Conservation (phyloP, 2,888 invertebrate species). For the Panzeria rudis region DNA sequence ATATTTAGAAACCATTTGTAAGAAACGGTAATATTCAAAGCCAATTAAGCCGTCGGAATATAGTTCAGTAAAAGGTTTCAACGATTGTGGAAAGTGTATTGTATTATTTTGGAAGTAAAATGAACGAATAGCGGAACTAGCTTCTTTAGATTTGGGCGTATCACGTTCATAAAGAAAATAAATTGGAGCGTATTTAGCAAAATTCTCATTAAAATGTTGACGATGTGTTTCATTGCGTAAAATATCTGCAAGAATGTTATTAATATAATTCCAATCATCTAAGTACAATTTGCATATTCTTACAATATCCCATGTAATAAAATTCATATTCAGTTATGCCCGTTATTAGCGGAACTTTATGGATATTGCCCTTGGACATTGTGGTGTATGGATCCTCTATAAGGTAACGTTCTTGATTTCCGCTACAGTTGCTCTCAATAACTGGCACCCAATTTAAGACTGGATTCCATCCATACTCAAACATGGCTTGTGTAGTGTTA, state of each 20-base stretch:
- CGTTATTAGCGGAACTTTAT: conserved; percentile 87
- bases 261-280: not conserved
- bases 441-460: conserved; percentile 86
- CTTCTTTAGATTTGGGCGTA: conserved; percentile 79
- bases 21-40: conserved; percentile 85
- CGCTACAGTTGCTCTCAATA: conserved; percentile 86
- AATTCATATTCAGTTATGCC: conserved; percentile 88
- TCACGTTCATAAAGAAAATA: conserved; percentile 82
- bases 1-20: conserved; percentile 85
- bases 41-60: conserved; percentile 86
- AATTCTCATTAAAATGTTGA: conserved; percentile 78
- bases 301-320: conserved; percentile 85
- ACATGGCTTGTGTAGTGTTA: conserved; percentile 77
- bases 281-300: conserved; percentile 72
- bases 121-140: conserved; percentile 75
- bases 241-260: conserved; percentile 82
- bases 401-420: conserved; percentile 86
- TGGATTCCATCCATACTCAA: conserved; percentile 79
- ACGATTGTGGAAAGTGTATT: conserved; percentile 71
- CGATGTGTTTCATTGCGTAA: conserved; percentile 84
- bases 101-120: conserved; percentile 76
- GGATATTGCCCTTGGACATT: conserved; percentile 85
- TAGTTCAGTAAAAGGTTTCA: conserved; percentile 79
- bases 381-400: conserved; percentile 85
- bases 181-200: conserved; percentile 77